Base-by-base conservation (phyloP, 35 echinoderm and acorn worm genomes). In the Lytechinus variegatus region DNA sequence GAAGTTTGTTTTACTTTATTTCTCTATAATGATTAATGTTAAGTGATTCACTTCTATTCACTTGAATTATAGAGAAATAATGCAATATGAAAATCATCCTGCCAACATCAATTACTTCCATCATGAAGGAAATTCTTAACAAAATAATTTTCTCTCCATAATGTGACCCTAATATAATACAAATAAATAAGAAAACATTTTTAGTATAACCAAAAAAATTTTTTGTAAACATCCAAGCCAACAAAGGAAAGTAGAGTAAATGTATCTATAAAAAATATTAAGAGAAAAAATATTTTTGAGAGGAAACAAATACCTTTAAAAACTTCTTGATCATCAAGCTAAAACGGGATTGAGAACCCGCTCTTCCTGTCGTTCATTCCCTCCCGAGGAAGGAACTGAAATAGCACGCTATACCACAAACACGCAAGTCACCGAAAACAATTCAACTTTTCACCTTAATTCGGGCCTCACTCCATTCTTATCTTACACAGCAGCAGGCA, bases 401-500 rank as follows among this genome's bases (percentile, higher is more conserved):
- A 79, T 79, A 79, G 66, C 66, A 79, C 21, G 16, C 19, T 79
- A 44, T 44, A 79, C 66, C 66, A 79, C 66, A 79, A 79, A 79
- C 66, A 79, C 66, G 66, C 66, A 79, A 79, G 66, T 79, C 66
- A 79, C 66, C 21, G 3, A 79, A 79, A 79, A 79, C 66, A 79
- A 79, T 79, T 79, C 66, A 79, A 79, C 66, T 79, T 79, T 79
- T 79, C 66, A 79, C 66, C 66, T 79, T 79, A 0, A 5, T 79
- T 79, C 66, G 21, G 66, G 66, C 66, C 66, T 79, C 66, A 79
- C 66, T 79, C 66, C 66, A 79, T 79, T 79, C 66, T 79, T 79
- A 79, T 79, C 66, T 79, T 79, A 79, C 66, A 79, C 66, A 79
- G 66, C 66, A 79, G 66, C 66, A 79, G 66, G 66, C 66, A n/a